Evolutionary conservation across 2,113 vertebrate species (phyloP), one percentile per base, ranked within the genome.

Genomic region (Mesocricetus auratus): DNA sequence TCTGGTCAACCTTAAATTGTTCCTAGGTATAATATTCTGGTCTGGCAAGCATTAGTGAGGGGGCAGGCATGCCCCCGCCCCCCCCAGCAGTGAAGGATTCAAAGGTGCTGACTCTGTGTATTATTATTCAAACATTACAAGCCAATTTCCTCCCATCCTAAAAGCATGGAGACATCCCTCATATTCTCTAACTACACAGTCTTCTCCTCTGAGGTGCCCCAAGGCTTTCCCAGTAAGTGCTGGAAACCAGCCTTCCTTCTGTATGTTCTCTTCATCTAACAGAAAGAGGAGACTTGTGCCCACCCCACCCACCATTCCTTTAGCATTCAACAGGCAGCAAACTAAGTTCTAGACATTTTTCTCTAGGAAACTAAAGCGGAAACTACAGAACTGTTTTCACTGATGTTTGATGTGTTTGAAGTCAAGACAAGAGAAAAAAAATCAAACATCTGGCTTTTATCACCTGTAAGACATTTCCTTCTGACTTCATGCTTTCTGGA

Each of bases 401-500:
- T 97, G 96, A 97, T 93, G 93, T 98, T 88, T 95, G 98, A 96
- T 94, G 87, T 93, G 89, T 91, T 89, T 96, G 94, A 98, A 97
- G 97, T 97, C 74, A 89, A 85, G 86, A 69, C 94, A 92, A 58
- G 8, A 36, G 17, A 56, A 47, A 91, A 36, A 74, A 42, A 94
- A 24, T 29, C 73, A 73, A 96, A n/a, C 93, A 68, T n/a, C 69
- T 96, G 96, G 62, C 60, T 92, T 2, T 0, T 66, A 88, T 87
- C 93, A 89, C 90, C 97, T 92, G 86, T 68, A 97, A 97, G 97
- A 97, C 97, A 94, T 92, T 98, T 97, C 97, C 97, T 98, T 98
- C 97, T 98, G 97, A 98, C 98, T 96, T 98, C 96, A n/a, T 98
- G 97, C 94, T 97, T 98, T 98, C 97, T 98, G 97, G 98, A 98